Evolutionary conservation across 2,113 vertebrate species (phyloP).

Genomic region (Periophthalmus modestus): DNA sequence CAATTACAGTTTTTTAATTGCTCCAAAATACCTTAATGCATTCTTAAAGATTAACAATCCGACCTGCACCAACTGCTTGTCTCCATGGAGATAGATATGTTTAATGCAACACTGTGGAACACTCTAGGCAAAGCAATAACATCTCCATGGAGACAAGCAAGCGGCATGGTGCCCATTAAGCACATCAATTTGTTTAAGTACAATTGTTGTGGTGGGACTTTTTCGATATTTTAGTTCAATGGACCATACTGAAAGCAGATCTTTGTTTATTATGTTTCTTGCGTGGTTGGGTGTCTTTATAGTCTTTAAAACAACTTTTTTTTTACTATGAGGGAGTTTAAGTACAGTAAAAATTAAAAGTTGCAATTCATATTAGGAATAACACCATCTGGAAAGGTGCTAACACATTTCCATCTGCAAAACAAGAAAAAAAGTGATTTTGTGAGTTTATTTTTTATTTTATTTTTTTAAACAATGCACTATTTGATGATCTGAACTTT

Average conservation of each 20-base stretch:
- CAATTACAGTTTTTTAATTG: no score
- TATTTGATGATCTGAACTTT: not conserved
- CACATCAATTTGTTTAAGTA: not conserved
- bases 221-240: no score
- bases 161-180: not conserved
- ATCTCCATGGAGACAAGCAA: not conserved
- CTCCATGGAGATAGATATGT: not conserved
- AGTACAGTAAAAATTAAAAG: not conserved
- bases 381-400: conserved; percentile 19
- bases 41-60: no score
- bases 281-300: not conserved
- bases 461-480: not conserved
- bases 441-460: not conserved
- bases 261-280: not conserved
- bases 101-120: not conserved
- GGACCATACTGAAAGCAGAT: no score
- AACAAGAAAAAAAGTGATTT: conserved; percentile 8
- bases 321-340: not conserved
- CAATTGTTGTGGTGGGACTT: no score
- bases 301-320: not conserved
- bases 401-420: not conserved
- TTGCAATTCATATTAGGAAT: not conserved
- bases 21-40: no score
- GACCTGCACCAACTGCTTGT: not conserved
- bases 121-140: not conserved